A percentile compares a stretch with the other conserved stretches of the same genome.
These are phyloP conservation scores for Heliconius hermathena DNA, from an alignment of 1,140 invertebrate genomes.

Conservation along the genomic window DNA sequence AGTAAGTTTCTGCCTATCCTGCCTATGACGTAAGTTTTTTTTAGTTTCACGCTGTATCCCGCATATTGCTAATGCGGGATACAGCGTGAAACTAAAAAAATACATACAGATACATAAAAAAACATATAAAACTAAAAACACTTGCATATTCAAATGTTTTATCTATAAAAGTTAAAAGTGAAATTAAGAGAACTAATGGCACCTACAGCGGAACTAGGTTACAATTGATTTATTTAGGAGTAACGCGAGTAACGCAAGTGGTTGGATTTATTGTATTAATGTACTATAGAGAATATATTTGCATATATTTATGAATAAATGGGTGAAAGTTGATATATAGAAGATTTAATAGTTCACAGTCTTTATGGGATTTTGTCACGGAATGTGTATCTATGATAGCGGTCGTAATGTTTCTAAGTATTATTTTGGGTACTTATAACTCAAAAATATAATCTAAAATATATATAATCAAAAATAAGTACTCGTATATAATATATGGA, in stretches of 20 bases:
- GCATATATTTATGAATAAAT: conserved; percentile 30
- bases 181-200: conserved; percentile 9
- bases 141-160: background rate
- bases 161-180: background rate
- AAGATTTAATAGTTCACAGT: conserved; percentile 29
- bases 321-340: conserved; percentile 36
- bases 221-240: conserved; percentile 24
- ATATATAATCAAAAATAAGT: too few relatives aligned
- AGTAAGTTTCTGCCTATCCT: too few relatives aligned
- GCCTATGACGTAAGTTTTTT: too few relatives aligned
- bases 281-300: conserved; percentile 31
- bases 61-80: too few relatives aligned
- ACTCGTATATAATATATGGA: too few relatives aligned
- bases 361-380: conserved; percentile 34
- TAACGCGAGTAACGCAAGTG: conserved; percentile 20
- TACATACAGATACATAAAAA: background rate
- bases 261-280: conserved; percentile 32
- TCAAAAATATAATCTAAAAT: too few relatives aligned
- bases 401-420: too few relatives aligned
- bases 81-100: too few relatives aligned
- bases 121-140: background rate
- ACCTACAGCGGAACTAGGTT: background rate
- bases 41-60: too few relatives aligned
- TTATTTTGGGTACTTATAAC: too few relatives aligned
- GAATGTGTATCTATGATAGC: background rate